Evolutionary conservation across 2,888 invertebrate genomes (phyloP).

Genomic region (Cyrtodaria siliqua): DNA sequence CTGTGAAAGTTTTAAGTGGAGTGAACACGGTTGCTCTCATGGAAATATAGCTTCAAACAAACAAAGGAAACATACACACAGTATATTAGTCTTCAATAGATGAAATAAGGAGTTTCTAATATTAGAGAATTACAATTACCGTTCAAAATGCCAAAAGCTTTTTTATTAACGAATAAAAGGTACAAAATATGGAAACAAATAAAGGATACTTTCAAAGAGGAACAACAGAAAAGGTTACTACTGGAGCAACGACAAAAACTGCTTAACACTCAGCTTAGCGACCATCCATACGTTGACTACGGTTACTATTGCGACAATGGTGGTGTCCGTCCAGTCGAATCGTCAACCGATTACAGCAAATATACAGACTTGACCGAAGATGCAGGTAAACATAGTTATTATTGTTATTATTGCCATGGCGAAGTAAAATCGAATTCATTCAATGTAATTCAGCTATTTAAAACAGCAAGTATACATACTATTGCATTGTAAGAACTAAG

Average conservation of each 20-base stretch:
- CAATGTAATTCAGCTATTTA: too few species aligned
- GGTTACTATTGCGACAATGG: slow-evolving; percentile 16
- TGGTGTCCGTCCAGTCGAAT: slow-evolving; percentile 8
- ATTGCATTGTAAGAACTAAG: too few species aligned
- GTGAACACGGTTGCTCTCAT: too few species aligned
- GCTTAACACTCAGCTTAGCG: slow-evolving; percentile 10
- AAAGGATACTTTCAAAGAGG: slow-evolving; percentile 52
- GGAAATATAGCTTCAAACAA: too few species aligned
- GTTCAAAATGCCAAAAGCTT: slow-evolving; percentile 70
- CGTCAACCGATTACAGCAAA: slow-evolving; percentile 56
- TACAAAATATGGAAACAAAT: slow-evolving; percentile 67
- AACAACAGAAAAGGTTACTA: slow-evolving; percentile 43
- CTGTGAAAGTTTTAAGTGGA: too few species aligned
- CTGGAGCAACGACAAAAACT: slow-evolving; percentile 52
- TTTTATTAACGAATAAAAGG: slow-evolving; percentile 70
- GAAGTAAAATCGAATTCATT: too few species aligned
- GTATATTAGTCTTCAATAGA: too few species aligned
- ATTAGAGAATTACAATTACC: too few species aligned
- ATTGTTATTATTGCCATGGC: too few species aligned
- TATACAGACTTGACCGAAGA: slow-evolving; percentile 53
- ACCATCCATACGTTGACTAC: not conserved
- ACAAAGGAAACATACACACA: too few species aligned
- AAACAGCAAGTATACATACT: too few species aligned
- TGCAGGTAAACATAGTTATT: slow-evolving; percentile 8
- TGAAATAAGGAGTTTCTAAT: too few species aligned